phyloP scores from a whole-genome alignment of 2,113 vertebrate genomes.

The Mola mola region DNA sequence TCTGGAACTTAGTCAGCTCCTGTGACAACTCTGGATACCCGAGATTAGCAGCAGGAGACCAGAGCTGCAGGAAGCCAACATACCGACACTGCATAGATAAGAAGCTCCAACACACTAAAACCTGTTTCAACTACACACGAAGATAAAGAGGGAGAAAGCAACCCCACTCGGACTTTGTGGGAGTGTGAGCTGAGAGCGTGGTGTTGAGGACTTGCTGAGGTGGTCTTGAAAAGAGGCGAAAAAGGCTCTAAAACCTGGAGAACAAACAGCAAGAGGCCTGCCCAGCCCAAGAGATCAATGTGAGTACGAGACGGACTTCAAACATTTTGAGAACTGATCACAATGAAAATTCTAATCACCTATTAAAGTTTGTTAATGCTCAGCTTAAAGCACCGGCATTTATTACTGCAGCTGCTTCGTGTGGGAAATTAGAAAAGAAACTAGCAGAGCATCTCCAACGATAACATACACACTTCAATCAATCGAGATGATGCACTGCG shows the following conservation, averaged over 20 bases:
- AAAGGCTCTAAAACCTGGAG: slow-evolving; percentile 57
- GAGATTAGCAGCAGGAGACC: slow-evolving; percentile 31
- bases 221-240: slow-evolving; percentile 13
- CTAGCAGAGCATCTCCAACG: too few species aligned
- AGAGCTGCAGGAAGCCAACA: slow-evolving; percentile 39
- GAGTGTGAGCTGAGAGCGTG: not conserved
- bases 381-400: too few species aligned
- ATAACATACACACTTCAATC: too few species aligned
- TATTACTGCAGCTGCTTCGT: too few species aligned
- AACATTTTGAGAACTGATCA: not conserved
- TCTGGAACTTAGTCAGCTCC: slow-evolving; percentile 22
- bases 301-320: slow-evolving; percentile 60
- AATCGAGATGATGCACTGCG: too few species aligned
- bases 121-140: not conserved
- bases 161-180: not conserved
- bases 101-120: slow-evolving; percentile 8
- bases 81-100: slow-evolving; percentile 42
- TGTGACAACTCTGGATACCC: slow-evolving; percentile 41
- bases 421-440: too few species aligned
- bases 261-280: slow-evolving; percentile 62
- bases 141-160: not conserved
- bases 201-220: not conserved
- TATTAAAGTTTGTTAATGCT: too few species aligned
- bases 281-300: slow-evolving; percentile 55
- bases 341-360: too few species aligned